Conservation (phyloP, 2,797 vertebrate species). For the Fistularia commersonii region DNA sequence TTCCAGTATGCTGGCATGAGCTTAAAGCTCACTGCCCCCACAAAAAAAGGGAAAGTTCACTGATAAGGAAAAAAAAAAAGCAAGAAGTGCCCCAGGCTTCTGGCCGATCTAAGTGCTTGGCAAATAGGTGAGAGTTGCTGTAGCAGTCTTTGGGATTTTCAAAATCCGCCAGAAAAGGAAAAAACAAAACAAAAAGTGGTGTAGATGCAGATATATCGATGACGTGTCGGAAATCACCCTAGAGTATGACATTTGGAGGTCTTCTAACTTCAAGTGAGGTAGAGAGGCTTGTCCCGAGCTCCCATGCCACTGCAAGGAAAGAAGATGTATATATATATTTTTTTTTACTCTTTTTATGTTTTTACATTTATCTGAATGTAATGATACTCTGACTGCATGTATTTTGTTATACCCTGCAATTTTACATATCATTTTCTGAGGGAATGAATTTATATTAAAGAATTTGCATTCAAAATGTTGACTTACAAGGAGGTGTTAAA, state of each 20-base stretch:
- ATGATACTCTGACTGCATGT: too few species aligned
- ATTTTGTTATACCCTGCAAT: too few species aligned
- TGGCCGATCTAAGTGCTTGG: conserved; percentile 83
- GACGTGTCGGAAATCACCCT: conserved; percentile 77
- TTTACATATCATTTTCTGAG: too few species aligned
- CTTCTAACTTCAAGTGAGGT: conserved; percentile 95
- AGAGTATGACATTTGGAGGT: conserved; percentile 78
- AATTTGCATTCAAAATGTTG: too few species aligned
- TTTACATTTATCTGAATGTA: background rate
- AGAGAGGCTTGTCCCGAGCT: conserved; percentile 97
- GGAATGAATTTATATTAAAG: too few species aligned
- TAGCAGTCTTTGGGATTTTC: conserved; percentile 79
- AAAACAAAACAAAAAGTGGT: conserved; percentile 35
- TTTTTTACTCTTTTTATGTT: background rate
- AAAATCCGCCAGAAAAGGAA: conserved; percentile 74
- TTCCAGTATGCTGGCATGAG: conserved; percentile 66
- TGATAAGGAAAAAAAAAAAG: conserved; percentile 35
- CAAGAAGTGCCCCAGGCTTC: conserved; percentile 68
- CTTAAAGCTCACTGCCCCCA: conserved; percentile 65
- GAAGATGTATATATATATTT: conserved; percentile 18
- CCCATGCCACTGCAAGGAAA: conserved; percentile 86
- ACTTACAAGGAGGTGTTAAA: too few species aligned
- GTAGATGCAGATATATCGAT: conserved; percentile 68
- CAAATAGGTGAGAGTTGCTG: conserved; percentile 77
- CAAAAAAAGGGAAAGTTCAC: conserved; percentile 54